Percentiles rank a stretch among this genome's conserved stretches.
These are phyloP conservation scores for Clarias fuscus DNA, from an alignment of 2,797 vertebrate species.

Conservation along the genomic window DNA sequence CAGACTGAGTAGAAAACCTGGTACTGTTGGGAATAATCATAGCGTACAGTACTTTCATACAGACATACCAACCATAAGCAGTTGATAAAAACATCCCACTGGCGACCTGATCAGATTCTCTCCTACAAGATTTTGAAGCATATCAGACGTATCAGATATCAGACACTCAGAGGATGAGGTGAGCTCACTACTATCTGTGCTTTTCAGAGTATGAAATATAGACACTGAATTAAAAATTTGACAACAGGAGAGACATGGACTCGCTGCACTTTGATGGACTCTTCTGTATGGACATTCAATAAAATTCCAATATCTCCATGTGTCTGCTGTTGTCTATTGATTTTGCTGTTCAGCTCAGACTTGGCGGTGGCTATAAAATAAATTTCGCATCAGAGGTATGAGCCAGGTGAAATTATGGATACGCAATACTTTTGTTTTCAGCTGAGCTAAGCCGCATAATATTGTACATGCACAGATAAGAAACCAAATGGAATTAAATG, in stretches of 20 bases:
- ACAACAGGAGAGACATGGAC: not conserved
- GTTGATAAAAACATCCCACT: no score
- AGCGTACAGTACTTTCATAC: not conserved
- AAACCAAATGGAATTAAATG: not conserved
- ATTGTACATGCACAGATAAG: not conserved
- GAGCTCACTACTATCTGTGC: not conserved
- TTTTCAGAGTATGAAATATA: not conserved
- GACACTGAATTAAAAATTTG: not conserved
- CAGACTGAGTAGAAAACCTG: not conserved
- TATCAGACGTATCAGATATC: not conserved
- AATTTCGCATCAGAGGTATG: not conserved
- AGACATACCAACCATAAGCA: not conserved
- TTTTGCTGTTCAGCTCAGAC: not conserved
- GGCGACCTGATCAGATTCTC: not conserved
- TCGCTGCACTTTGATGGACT: not conserved
- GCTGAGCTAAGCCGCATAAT: not conserved
- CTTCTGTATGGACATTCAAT: not conserved
- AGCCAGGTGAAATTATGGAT: not conserved
- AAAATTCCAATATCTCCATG: not conserved
- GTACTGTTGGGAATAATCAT: no score
- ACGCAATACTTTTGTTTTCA: not conserved
- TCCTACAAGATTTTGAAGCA: not conserved
- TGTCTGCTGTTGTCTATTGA: not conserved
- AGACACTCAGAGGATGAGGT: not conserved
- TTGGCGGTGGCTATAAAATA: not conserved